These are phyloP conservation scores for Oeneis ivallda DNA, from an alignment of 2,888 invertebrate species.

Conservation along the genomic window DNA sequence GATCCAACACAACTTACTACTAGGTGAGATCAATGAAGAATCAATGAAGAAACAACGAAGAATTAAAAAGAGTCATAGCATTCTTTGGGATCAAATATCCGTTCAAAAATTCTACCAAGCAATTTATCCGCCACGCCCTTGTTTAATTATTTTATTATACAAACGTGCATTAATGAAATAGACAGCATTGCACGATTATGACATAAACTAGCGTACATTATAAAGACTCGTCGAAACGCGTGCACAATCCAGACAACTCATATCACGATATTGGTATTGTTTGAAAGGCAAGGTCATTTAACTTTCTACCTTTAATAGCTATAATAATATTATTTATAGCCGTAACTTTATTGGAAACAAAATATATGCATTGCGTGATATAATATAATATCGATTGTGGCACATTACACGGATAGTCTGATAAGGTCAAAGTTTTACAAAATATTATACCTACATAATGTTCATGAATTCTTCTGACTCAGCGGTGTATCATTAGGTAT, in stretches of 20 bases:
- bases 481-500: too few species aligned
- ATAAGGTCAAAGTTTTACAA: too few species aligned
- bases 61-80: too few species aligned
- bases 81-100: background rate
- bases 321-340: background rate
- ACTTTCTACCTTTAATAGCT: constrained; percentile 12
- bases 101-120: background rate
- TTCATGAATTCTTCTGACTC: too few species aligned
- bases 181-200: constrained; percentile 21
- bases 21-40: too few species aligned
- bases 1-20: too few species aligned
- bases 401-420: too few species aligned
- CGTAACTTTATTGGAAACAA: constrained; percentile 7
- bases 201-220: constrained; percentile 10
- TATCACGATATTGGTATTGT: constrained; percentile 20
- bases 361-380: background rate
- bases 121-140: background rate
- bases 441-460: too few species aligned
- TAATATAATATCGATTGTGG: too few species aligned
- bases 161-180: background rate
- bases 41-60: too few species aligned
- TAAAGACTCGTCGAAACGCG: constrained; percentile 1
- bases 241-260: background rate
- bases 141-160: background rate
- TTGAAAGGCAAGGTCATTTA: constrained; percentile 24